A percentile compares a stretch with the other conserved stretches of the same genome.
These are phyloP conservation scores for Syritta pipiens DNA, from an alignment of 2,888 invertebrate genomes.

Conservation along the genomic window DNA sequence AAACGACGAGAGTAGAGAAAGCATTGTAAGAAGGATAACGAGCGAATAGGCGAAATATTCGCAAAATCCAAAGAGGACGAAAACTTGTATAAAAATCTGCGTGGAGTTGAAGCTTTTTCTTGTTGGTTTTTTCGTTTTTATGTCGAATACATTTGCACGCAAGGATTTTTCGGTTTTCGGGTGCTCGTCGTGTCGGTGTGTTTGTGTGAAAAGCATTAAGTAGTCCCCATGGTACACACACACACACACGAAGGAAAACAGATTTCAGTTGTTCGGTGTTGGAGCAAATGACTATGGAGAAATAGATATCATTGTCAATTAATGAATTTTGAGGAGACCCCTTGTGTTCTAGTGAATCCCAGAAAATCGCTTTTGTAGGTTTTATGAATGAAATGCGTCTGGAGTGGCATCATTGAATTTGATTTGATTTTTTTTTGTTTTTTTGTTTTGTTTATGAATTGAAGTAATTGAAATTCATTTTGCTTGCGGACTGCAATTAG, in stretches of 20 bases:
- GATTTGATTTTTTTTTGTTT: neutral
- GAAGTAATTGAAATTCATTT: no score
- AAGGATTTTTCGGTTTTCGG: conserved; percentile 25
- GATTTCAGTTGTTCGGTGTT: conserved; percentile 27
- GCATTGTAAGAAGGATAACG: conserved; percentile 11
- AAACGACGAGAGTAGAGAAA: conserved; percentile 2
- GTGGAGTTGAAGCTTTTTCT: conserved; percentile 40
- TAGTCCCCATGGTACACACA: neutral
- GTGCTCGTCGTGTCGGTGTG: conserved; percentile 7
- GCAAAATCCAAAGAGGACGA: neutral
- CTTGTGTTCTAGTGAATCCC: conserved; percentile 26
- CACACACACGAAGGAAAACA: neutral
- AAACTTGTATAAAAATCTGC: conserved; percentile 29
- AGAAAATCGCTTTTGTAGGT: conserved; percentile 23
- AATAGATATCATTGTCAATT: conserved; percentile 45
- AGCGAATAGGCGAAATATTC: conserved; percentile 22
- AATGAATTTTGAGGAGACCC: conserved; percentile 36
- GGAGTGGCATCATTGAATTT: conserved; percentile 18
- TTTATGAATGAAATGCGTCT: conserved; percentile 28
- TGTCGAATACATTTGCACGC: conserved; percentile 29
- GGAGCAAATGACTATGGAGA: conserved; percentile 18
- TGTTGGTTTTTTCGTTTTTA: conserved; percentile 13
- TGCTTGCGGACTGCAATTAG: no score
- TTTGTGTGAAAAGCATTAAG: conserved; percentile 7
- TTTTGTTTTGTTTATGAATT: neutral